Evolutionary conservation across 2,113 vertebrate genomes (phyloP), one percentile per base, ranked within the genome.

Genomic region (Semicossyphus pulcher): DNA sequence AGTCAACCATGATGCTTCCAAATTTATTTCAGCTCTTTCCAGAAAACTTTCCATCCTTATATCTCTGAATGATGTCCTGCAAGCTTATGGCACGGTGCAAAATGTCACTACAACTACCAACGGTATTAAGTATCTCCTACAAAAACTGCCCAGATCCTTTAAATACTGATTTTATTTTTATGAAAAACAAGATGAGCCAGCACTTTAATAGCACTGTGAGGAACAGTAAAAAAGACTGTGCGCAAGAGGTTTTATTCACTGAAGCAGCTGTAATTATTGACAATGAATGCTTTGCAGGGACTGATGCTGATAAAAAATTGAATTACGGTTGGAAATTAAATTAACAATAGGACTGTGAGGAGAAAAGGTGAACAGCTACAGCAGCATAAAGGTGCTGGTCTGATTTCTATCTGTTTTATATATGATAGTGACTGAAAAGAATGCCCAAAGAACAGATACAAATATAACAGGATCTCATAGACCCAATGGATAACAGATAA

Each of bases 281-380:
- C 45, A 70, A 47, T 61, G 59, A 62, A 56, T 65, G 52, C 68
- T 44, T 36, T 67, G 29, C 18, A 53, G 57, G 21, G n/a, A 18
- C n/a, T 9, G n/a, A 64, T 3, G 16, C 42, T 48, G 34, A 58
- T 62, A 67, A 65, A n/a, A 84, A 64, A 21, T 3, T 36, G 5
- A 78, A 58, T 41, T 23, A 79, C 53, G 28, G 36, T 8, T 36
- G 18, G 49, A 36, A 44, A 74, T 74, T 21, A 45, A 68, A 60
- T 68, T 25, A 34, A 61, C 60, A 76, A 62, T 10, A 37, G 16
- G 26, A 57, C 15, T 58, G 14, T 49, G 37, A 63, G 44, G 51
- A 39, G 18, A 57, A 25, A 56, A 39, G 47, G 15, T 45, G 21
- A 68, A 76, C 11, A 48, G 49, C 23, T 41, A 31, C n/a, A 61